A percentile compares a stretch with the other conserved stretches of the same genome.
These are phyloP conservation scores for Florisuga fusca DNA, from an alignment of 2,797 vertebrate species.

Conservation along the genomic window DNA sequence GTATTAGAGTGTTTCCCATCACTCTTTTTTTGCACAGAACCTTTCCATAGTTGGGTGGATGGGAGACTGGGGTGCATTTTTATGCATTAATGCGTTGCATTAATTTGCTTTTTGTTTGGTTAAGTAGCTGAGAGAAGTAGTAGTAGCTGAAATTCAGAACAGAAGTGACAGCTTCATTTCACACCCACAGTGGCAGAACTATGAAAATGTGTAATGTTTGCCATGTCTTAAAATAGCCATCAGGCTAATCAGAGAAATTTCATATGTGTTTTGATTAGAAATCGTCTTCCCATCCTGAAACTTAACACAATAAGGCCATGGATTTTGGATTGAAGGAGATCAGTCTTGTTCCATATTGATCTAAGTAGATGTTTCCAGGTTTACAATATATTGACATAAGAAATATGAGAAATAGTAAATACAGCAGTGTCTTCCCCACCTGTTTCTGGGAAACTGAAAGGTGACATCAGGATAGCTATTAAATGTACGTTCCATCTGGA, in stretches of 20 bases:
- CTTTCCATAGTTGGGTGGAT: not conserved
- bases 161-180: slow-evolving; percentile 3
- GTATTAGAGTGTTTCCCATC: not conserved
- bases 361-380: not conserved
- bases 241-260: slow-evolving; percentile 1
- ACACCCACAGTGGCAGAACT: not conserved
- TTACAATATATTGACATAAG: not conserved
- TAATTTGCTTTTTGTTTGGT: not conserved
- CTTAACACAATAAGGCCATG: not conserved
- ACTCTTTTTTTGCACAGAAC: not conserved
- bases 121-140: not conserved
- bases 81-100: not conserved
- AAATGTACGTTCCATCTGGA: slow-evolving; percentile 2
- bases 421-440: not conserved
- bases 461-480: slow-evolving; percentile 18
- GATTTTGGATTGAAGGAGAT: not conserved
- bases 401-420: not conserved
- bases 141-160: slow-evolving; percentile 29
- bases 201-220: not conserved
- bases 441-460: slow-evolving; percentile 2
- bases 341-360: not conserved
- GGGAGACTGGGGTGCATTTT: not conserved
- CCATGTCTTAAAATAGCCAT: not conserved
- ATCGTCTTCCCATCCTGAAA: not conserved
- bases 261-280: not conserved